phyloP scores from a whole-genome alignment of 1,140 invertebrate species.

The Scylla paramamosain region DNA sequence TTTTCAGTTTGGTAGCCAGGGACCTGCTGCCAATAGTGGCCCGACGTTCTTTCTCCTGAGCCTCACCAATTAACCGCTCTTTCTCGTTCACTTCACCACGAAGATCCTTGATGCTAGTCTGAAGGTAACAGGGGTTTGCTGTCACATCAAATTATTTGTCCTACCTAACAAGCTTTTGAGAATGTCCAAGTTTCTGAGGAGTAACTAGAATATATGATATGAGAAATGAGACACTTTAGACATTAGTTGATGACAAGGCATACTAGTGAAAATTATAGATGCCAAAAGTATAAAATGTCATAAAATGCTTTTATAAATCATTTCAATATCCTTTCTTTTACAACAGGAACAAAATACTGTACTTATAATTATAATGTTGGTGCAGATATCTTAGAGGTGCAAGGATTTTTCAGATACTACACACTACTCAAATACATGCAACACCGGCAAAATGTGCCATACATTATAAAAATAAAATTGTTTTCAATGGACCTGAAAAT shows the following conservation, averaged over 20 bases:
- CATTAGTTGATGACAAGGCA: no score
- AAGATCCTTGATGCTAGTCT: conserved; percentile 60
- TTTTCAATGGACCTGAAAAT: conserved; percentile 46
- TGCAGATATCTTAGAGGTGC: not conserved
- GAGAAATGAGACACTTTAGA: no score
- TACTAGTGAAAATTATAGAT: no score
- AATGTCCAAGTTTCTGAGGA: no score
- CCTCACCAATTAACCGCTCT: conserved; percentile 63
- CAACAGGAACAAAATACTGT: not conserved
- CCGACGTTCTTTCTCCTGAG: conserved; percentile 60
- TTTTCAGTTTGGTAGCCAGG: conserved; percentile 49
- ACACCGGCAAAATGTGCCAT: not conserved
- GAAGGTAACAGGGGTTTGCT: not conserved
- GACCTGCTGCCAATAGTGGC: conserved; percentile 43
- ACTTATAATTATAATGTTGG: no score
- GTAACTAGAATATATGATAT: no score
- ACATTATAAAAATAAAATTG: not conserved
- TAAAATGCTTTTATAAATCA: no score
- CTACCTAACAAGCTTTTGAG: no score
- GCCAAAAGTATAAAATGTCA: no score
- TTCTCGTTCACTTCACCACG: conserved; percentile 49
- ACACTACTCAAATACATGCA: not conserved
- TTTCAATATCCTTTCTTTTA: not conserved
- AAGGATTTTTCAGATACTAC: not conserved
- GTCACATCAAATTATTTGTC: not conserved